Base-by-base conservation (phyloP, 2,888 invertebrate genomes). In the Ceratothoa steindachneri region DNA sequence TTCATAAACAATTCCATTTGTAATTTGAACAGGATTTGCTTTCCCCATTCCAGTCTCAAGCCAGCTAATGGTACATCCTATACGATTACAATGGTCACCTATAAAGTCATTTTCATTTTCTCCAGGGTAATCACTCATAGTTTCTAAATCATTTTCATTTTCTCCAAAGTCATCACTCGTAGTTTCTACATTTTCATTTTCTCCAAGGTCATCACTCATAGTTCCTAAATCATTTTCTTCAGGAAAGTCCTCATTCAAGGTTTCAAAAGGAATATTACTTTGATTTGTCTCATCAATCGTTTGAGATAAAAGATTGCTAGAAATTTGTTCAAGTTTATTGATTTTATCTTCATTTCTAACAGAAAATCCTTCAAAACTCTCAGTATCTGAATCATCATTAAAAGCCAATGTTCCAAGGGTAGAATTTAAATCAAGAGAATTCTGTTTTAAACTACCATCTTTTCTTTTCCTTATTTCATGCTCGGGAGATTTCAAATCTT, bases 1-100 rank as follows among this genome's bases (percentile, higher is more conserved):
- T 29, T 78, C 78, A 69, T 69, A 71, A 15, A 78, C 73, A 1
- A 78, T 67, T 2, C 75, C 78, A 74, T 75, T 75, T 30, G 22
- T 69, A 7, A 76, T 51, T 31, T 19, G n/a, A 1, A 71, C 64
- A 29, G 64, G 12, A 4, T 31, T 66, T 1, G 31, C 65, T n/a
- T 30, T 67, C 24, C 69, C 67, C 28, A 9, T 22, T 51, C n/a
- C 52, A 31, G 73, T 78, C 29, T 78, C 78, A 24, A 78, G 66
- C 69, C 75, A 78, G 31, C 60, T 65, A 15, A 78, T 66, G 19
- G 75, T 74, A 30, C 75, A 75, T 2, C 78, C 78, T 51, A 75
- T 67, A n/a, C 9, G 28, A 68, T 60, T 68, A 28, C 78, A 78
- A 19, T 67, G 31, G 7, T 53, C 60, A 1, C 78, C 78, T 41